These are phyloP conservation scores for Ptilorrhoa leucosticta DNA, from an alignment of 2,113 vertebrate species.

Conservation along the genomic window DNA sequence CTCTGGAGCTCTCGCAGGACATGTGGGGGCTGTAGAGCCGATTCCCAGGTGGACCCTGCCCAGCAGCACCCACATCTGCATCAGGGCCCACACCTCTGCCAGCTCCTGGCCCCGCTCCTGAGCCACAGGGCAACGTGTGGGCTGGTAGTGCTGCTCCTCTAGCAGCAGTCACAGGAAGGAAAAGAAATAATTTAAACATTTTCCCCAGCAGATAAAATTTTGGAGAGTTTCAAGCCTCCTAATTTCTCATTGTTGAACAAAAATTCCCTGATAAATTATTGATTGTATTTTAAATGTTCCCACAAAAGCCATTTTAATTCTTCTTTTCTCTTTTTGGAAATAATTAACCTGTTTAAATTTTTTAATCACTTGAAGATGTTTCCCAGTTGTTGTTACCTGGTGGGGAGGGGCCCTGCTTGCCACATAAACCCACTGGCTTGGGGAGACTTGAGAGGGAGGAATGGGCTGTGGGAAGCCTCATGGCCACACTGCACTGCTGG, in stretches of 20 bases:
- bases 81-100: not conserved
- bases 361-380: conserved; percentile 44
- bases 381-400: not conserved
- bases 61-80: not conserved
- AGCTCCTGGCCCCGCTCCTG: not conserved
- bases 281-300: conserved; percentile 60
- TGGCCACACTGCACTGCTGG: not conserved
- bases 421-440: not conserved
- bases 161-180: not conserved
- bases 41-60: not conserved
- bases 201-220: not conserved
- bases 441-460: not conserved
- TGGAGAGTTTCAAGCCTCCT: conserved; percentile 11
- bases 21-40: fast-evolving
- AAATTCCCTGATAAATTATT: conserved; percentile 67
- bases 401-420: not conserved
- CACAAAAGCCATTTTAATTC: conserved; percentile 57
- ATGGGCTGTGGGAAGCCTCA: not conserved
- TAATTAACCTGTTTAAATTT: conserved; percentile 62
- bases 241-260: conserved; percentile 53
- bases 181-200: not conserved
- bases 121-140: not conserved
- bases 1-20: not conserved
- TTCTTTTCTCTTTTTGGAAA: conserved; percentile 54
- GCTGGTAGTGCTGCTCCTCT: not conserved